These are phyloP conservation scores for Takifugu rubripes DNA, from an alignment of 2,797 vertebrate genomes.

Conservation along the genomic window DNA sequence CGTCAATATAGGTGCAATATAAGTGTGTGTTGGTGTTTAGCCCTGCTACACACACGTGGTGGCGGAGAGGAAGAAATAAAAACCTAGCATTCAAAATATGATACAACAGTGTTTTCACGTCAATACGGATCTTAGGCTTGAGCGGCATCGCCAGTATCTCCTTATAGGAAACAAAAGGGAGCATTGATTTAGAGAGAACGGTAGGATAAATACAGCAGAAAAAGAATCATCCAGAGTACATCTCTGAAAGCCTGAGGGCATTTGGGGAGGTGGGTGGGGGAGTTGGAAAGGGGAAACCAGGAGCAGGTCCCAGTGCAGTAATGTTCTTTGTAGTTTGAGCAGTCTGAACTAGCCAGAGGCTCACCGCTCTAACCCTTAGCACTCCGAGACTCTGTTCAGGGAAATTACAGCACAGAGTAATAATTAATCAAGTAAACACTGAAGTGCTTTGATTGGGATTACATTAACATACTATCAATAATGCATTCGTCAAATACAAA, in stretches of 20 bases:
- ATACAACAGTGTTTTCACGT: slow-evolving; percentile 36
- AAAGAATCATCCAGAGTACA: slow-evolving; percentile 54
- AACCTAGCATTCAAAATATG: slow-evolving; percentile 12
- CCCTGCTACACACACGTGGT: slow-evolving; percentile 9
- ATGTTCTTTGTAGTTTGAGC: slow-evolving; percentile 72
- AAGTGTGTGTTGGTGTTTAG: slow-evolving; percentile 68
- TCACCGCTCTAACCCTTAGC: slow-evolving; percentile 67
- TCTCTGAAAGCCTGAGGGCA: slow-evolving; percentile 63
- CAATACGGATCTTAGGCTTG: slow-evolving; percentile 44
- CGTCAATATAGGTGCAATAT: slow-evolving; percentile 65
- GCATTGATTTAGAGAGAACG: slow-evolving; percentile 57
- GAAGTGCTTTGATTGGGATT: slow-evolving; percentile 70
- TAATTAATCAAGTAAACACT: slow-evolving; percentile 75
- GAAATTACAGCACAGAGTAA: slow-evolving; percentile 68
- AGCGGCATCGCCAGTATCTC: slow-evolving; percentile 46
- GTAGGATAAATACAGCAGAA: slow-evolving; percentile 61
- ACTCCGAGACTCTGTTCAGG: slow-evolving; percentile 66
- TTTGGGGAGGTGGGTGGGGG: slow-evolving; percentile 52
- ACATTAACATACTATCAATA: slow-evolving; percentile 76
- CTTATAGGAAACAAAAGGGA: slow-evolving; percentile 54
- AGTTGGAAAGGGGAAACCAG: slow-evolving; percentile 57
- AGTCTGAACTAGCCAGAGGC: slow-evolving; percentile 72
- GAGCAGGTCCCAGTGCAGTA: slow-evolving; percentile 72
- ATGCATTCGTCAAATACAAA: slow-evolving; percentile 76
- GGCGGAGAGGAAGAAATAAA: slow-evolving; percentile 5